Conservation (phyloP, 2,113 vertebrate genomes). For the Menura novaehollandiae region DNA sequence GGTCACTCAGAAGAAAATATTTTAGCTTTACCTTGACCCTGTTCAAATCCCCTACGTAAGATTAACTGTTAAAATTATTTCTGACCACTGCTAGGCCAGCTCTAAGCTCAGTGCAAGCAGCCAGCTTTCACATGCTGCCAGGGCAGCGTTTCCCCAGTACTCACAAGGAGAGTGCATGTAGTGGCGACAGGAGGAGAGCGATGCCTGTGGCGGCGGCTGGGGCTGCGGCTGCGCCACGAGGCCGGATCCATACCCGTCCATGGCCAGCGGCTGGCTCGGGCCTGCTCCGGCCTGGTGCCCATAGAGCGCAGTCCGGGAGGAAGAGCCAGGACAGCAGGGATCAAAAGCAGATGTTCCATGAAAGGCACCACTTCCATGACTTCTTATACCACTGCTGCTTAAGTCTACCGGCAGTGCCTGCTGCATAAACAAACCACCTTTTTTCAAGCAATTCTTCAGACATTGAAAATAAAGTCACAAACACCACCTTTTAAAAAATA, state of each 20-base stretch:
- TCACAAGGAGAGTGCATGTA: conserved; percentile 94
- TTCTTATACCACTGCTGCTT: conserved; percentile 88
- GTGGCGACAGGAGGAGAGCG: conserved; percentile 91
- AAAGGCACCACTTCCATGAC: conserved; percentile 82
- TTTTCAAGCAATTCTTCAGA: conserved; percentile 15
- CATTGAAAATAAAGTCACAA: neutral
- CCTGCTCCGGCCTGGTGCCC: conserved; percentile 85
- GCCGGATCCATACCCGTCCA: conserved; percentile 85
- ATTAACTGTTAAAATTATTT: neutral
- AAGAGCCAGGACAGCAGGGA: conserved; percentile 94
- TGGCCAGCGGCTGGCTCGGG: conserved; percentile 83
- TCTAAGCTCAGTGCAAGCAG: neutral
- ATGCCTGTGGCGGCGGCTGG: conserved; percentile 81
- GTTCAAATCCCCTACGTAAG: neutral
- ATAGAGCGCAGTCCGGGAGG: conserved; percentile 84
- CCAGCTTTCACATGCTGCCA: rapidly evolving
- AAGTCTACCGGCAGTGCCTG: conserved; percentile 96
- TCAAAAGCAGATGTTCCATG: conserved; percentile 94
- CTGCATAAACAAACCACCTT: conserved; percentile 61
- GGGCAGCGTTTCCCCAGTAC: conserved; percentile 37
- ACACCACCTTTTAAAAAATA: neutral
- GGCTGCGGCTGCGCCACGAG: conserved; percentile 83
- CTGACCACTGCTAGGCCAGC: neutral
- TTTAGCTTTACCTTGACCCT: neutral
- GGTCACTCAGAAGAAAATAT: neutral